Evolutionary conservation across 2,113 vertebrate species (phyloP), one percentile per base, ranked within the genome.

Genomic region (Phyllostomus discolor): DNA sequence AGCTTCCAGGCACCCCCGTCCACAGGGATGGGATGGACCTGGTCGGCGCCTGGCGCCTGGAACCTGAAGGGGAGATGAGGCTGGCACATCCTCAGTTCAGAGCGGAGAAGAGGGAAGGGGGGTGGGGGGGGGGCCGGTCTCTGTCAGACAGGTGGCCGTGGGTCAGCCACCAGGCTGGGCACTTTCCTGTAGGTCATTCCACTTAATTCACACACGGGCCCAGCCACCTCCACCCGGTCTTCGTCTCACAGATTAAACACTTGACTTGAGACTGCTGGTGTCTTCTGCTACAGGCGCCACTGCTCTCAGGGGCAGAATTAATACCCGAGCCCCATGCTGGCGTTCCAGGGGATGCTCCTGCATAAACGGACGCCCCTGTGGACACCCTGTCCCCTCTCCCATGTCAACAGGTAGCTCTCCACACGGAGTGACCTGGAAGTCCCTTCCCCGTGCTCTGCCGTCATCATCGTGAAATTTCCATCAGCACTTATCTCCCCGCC

Each of bases 71-170:
- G 28, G 54, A 35, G 15, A 33, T n/a, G 20, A 48, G 22, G 64
- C 7, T 1, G 43, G 4, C 14, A 8, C 5, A 41, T 41, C 41
- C 33, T 80, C 24, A 64, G 46, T 69, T 41, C 33, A 33, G 70
- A 52, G 52, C 4, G 10, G 1, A 20, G 24, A 35, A 50, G 54
- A 10, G 1, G 2, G 48, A 6, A 43, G 22, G 20, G 48, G 24
- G 50, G n/a, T n/a, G n/a, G 38, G 12, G 38, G 20, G 48, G 22
- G 48, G 38, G 2, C 22, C 7, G 10, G 10, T 10, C 2, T 4
- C 5, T 2, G 0, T 0, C 1, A 16, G 46, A 24, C 50, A 57
- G 52, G 20, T 24, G n/a, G 41, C 17, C 5, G 0, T 1, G 28
- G 6, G 16, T 26, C 43, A 5, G 31, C 35, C 16, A 15, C 46